phyloP scores from a whole-genome alignment of 2,113 vertebrate genomes.

The Laticauda colubrina region DNA sequence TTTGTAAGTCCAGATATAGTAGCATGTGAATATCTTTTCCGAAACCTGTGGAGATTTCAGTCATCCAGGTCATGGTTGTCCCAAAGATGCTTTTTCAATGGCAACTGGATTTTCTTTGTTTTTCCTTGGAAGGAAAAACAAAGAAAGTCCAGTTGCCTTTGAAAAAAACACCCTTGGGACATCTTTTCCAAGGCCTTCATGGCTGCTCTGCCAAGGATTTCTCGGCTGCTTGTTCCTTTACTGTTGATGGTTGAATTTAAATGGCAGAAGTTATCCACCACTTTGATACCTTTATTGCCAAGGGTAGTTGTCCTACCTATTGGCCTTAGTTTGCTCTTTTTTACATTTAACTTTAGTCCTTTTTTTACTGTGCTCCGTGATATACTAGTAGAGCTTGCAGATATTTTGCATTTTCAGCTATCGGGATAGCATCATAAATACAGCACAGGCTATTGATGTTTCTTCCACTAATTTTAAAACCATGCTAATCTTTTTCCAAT shows the following conservation, averaged over 20 bases:
- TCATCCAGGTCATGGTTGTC: too few species aligned
- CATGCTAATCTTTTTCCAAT: neutral
- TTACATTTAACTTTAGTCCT: neutral
- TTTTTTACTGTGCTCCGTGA: neutral
- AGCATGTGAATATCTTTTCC: neutral
- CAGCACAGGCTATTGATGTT: neutral
- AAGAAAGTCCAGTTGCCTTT: too few species aligned
- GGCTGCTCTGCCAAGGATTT: neutral
- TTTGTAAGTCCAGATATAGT: neutral
- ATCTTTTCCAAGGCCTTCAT: neutral
- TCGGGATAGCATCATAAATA: neutral
- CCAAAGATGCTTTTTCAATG: too few species aligned
- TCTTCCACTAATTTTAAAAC: neutral
- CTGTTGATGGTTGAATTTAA: neutral
- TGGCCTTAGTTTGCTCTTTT: neutral
- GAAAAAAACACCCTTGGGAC: too few species aligned
- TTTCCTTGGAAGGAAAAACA: too few species aligned
- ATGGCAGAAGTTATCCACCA: neutral
- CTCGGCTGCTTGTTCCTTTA: neutral
- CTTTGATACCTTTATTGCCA: neutral
- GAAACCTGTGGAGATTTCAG: too few species aligned
- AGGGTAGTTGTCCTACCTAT: neutral
- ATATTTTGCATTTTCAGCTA: neutral
- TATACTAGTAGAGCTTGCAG: neutral
- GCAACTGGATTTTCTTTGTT: too few species aligned